Percentiles rank a stretch among this genome's conserved stretches.
These are phyloP conservation scores for Thera obeliscata DNA, from an alignment of 2,888 invertebrate species.

Conservation along the genomic window DNA sequence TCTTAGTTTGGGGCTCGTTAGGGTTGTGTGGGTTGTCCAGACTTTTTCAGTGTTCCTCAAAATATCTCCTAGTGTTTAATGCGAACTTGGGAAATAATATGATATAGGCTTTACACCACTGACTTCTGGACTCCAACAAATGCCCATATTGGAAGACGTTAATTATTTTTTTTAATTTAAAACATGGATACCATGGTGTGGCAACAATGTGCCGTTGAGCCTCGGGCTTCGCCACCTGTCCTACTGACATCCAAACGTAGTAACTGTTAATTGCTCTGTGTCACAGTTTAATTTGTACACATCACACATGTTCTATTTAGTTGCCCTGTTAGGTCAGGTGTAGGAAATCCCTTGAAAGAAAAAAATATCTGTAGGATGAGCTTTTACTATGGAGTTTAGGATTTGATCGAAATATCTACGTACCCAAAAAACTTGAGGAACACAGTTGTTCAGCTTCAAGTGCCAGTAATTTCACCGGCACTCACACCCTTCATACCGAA, in stretches of 20 bases:
- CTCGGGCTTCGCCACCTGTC: slow-evolving; percentile 69
- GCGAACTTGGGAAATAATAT: not conserved
- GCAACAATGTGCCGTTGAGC: slow-evolving; percentile 62
- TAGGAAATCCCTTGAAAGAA: not conserved
- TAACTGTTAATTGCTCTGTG: slow-evolving; percentile 15
- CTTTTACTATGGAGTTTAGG: not conserved
- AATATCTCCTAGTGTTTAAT: too few relatives aligned
- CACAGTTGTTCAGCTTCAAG: too few relatives aligned
- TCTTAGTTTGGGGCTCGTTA: too few relatives aligned
- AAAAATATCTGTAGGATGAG: not conserved
- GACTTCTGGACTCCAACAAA: slow-evolving; percentile 22
- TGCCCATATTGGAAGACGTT: slow-evolving; percentile 60
- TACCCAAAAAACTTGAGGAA: too few relatives aligned
- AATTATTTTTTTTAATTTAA: slow-evolving; percentile 66
- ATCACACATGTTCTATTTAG: slow-evolving; percentile 6
- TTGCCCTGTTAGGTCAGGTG: not conserved
- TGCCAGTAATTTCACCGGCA: too few relatives aligned
- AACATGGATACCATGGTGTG: slow-evolving; percentile 53
- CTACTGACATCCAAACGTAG: slow-evolving; percentile 37
- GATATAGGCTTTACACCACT: not conserved
- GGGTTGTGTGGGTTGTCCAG: too few relatives aligned
- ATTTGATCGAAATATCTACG: too few relatives aligned
- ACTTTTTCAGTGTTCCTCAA: too few relatives aligned
- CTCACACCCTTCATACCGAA: too few relatives aligned
- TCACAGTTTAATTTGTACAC: slow-evolving; percentile 11